Base-by-base conservation (phyloP, 2,888 invertebrate genomes). In the Acrocyrtus sp. region DNA sequence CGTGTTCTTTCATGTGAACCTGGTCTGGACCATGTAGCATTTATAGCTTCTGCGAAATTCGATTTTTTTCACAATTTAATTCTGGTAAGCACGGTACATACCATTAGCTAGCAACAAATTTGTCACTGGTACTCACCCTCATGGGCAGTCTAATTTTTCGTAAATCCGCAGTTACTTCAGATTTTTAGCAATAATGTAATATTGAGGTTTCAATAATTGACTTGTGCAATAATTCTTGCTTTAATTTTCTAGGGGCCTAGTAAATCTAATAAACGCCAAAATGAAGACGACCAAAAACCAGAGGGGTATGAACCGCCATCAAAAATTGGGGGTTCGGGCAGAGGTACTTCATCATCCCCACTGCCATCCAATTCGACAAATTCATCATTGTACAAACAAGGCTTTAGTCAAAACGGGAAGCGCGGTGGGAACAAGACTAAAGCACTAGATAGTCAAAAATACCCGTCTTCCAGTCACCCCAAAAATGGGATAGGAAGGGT, bases 261-360 rank as follows among this genome's bases (percentile, higher is more conserved):
- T 88, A 94, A 93, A 87, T 92, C 93, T 86, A 86, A 90, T 83
- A 91, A 91, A 85, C 86, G 91, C 86, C 89, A 87, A 86, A 90
- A 88, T 85, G 91, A 89, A 84, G 90, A 81, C 54, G 80, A 68
- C 17, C 56, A 67, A 26, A 77, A 77, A 50, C 83, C 85, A 69
- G 85, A 84, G 74, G 84, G 83, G 51, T 89, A 76, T 45, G 82
- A 82, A 41, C 82, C 82, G 22, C 82, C 82, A 26, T 53, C 79
- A 12, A 82, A 82, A 70, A 76, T 81, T 29, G 69, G 78, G 45
- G 61, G 75, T 26, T 72, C 63, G 26, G 67, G 58, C 41, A 68
- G 72, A 26, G 51, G 68, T 21, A 63, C 88, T 77, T 60, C 43
- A 29, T 56, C 74, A 6, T 70, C 67, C 27, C 67, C 67, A 62